These are phyloP conservation scores for Leptoteleia sp. DNA, from an alignment of 1,140 invertebrate species.

Conservation along the genomic window DNA sequence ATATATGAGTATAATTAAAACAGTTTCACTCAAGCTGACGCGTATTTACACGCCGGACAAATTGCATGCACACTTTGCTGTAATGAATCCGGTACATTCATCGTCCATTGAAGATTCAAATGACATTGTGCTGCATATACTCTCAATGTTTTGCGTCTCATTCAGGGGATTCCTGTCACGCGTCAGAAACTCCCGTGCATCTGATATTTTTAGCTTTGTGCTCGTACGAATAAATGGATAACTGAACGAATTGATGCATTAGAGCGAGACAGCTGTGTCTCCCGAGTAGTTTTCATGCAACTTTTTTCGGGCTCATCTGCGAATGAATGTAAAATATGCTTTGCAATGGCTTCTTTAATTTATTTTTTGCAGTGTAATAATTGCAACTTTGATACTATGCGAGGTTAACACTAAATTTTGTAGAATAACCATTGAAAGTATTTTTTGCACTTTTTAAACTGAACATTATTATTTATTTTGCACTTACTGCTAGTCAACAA, in stretches of 20 bases:
- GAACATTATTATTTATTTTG: too few relatives aligned
- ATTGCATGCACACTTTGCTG: conserved; percentile 45
- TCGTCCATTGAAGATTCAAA: conserved; percentile 49
- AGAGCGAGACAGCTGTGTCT: background rate
- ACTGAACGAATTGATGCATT: conserved; percentile 26
- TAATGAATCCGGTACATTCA: conserved; percentile 47
- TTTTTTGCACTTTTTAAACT: too few relatives aligned
- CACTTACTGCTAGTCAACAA: too few relatives aligned
- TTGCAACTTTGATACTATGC: too few relatives aligned
- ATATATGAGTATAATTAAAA: conserved; percentile 46
- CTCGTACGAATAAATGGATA: conserved; percentile 33
- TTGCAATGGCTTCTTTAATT: background rate
- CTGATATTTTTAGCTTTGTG: conserved; percentile 39
- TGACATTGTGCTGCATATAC: conserved; percentile 37
- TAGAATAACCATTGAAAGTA: too few relatives aligned
- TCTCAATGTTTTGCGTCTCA: conserved; percentile 31
- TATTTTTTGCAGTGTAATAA: too few relatives aligned
- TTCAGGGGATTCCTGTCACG: conserved; percentile 48
- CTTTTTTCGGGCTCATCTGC: conserved; percentile 6
- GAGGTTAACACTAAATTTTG: too few relatives aligned
- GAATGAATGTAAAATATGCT: background rate
- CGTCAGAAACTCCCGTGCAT: conserved; percentile 27
- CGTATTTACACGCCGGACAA: conserved; percentile 37
- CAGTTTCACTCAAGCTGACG: conserved; percentile 47
- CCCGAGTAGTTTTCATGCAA: background rate